Conservation (phyloP, 2,888 invertebrate genomes). For the Nebria brevicollis region DNA sequence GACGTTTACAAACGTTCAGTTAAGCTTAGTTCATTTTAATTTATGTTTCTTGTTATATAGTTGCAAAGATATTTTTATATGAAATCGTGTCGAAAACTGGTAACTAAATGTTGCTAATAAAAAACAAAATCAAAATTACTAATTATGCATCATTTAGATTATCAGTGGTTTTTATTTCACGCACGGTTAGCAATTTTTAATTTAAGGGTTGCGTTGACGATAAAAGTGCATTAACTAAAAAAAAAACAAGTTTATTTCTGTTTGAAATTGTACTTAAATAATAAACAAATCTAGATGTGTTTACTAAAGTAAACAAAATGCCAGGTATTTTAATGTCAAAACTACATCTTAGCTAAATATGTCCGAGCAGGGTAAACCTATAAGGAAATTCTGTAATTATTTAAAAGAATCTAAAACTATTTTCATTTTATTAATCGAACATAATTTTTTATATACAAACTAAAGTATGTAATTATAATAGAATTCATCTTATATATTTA, state of each 20-base stretch:
- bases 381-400: no score
- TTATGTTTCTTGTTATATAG: constrained; percentile 24
- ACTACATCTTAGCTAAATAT: not conserved
- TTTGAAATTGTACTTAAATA: not conserved
- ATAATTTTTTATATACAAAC: no score
- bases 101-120: not conserved
- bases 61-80: constrained; percentile 44
- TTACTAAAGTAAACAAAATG: not conserved
- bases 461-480: no score
- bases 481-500: no score
- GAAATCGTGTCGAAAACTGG: not conserved
- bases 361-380: no score
- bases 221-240: no score
- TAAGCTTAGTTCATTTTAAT: not conserved
- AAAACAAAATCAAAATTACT: not conserved
- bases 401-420: no score
- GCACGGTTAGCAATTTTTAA: not conserved
- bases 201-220: not conserved
- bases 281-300: not conserved
- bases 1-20: not conserved
- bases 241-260: not conserved
- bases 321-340: not conserved
- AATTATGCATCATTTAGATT: not conserved
- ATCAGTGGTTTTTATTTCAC: not conserved
- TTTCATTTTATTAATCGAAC: no score